These are phyloP conservation scores for Dinomys branickii DNA, from an alignment of 2,113 vertebrate genomes.

Conservation along the genomic window DNA sequence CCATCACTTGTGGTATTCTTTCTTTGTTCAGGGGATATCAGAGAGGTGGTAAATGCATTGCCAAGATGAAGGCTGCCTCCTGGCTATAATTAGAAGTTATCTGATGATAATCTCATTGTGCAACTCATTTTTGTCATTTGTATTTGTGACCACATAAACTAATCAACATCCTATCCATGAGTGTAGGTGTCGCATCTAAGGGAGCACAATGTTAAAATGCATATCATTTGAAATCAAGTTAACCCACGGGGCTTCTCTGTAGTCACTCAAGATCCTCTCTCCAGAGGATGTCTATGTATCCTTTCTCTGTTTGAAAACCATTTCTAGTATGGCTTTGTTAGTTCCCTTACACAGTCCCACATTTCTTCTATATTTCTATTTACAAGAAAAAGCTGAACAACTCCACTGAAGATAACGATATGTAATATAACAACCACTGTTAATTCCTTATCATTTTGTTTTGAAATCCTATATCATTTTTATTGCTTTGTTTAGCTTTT, in stretches of 20 bases:
- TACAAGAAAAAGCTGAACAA: background rate
- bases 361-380: conserved; percentile 42
- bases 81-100: background rate
- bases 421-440: too few relatives aligned
- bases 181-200: background rate
- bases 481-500: too few relatives aligned
- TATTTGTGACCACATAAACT: background rate
- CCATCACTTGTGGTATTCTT: background rate
- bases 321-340: background rate
- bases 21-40: background rate
- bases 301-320: conserved; percentile 9
- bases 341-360: background rate
- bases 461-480: too few relatives aligned
- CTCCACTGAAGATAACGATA: too few relatives aligned
- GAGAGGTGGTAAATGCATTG: background rate
- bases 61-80: background rate
- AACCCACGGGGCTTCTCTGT: background rate
- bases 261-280: background rate
- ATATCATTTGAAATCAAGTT: background rate
- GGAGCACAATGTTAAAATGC: background rate
- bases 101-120: background rate
- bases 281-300: background rate
- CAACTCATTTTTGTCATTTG: background rate
- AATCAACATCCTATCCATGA: background rate
- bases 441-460: too few relatives aligned